A percentile compares a stretch with the other conserved stretches of the same genome.
Evolutionary conservation across 2,888 invertebrate genomes (phyloP).

Genomic region (Stegana nigrithorax): DNA sequence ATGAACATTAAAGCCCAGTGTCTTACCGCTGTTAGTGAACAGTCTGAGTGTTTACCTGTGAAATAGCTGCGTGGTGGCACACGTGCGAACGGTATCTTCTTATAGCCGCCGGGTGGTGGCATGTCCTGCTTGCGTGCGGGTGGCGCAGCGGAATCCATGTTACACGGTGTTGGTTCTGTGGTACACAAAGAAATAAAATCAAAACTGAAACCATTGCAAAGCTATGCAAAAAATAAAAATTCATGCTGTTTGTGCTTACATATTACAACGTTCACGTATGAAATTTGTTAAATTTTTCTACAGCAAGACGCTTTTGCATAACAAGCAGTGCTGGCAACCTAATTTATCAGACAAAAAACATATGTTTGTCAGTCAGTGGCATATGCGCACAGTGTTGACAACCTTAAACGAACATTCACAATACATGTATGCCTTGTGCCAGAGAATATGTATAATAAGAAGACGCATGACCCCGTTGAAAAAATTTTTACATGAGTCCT

Average conservation of each 20-base stretch:
- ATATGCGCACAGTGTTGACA: no score
- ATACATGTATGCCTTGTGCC: no score
- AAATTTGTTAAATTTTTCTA: slow-evolving; percentile 20
- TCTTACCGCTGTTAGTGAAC: no score
- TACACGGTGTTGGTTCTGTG: slow-evolving; percentile 32
- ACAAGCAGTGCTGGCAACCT: slow-evolving; percentile 47
- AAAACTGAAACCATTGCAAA: neutral
- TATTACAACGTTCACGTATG: neutral
- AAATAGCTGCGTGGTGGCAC: slow-evolving; percentile 80
- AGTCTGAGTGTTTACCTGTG: slow-evolving; percentile 73
- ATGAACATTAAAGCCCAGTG: no score
- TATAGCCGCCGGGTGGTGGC: slow-evolving; percentile 93
- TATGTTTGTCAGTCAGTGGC: no score
- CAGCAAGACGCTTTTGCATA: slow-evolving; percentile 57
- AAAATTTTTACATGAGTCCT: no score
- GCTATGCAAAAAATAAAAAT: neutral
- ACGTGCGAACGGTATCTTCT: slow-evolving; percentile 78
- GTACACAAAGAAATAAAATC: neutral
- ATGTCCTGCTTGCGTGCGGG: slow-evolving; percentile 81
- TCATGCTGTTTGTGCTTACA: no score
- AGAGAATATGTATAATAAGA: no score
- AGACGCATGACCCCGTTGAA: no score
- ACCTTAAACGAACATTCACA: no score
- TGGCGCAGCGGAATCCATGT: slow-evolving; percentile 54
- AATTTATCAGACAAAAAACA: no score